Conservation (phyloP, 2,888 invertebrate species). For the Aspidiotus destructor region DNA sequence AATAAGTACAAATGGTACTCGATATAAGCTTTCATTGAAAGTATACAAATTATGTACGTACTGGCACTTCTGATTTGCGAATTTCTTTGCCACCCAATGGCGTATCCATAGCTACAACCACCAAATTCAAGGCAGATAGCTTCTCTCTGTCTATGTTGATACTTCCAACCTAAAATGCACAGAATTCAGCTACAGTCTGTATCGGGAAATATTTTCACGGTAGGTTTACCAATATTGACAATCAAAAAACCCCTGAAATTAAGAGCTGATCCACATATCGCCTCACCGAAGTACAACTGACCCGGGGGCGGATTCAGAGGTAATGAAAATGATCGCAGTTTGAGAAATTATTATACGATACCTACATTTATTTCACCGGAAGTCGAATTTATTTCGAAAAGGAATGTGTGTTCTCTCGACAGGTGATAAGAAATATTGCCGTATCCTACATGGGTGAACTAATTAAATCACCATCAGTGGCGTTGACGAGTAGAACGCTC, state of each 20-base stretch:
- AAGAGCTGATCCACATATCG: no score
- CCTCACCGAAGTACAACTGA: no score
- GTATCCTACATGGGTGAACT: constrained; percentile 53
- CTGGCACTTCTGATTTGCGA: constrained; percentile 50
- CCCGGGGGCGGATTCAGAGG: no score
- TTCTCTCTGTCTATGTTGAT: constrained; percentile 39
- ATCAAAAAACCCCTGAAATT: no score
- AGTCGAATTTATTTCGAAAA: constrained; percentile 60
- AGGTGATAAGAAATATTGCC: constrained; percentile 62
- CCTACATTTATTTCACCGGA: constrained; percentile 58
- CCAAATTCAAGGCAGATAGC: constrained; percentile 55
- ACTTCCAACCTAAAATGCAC: constrained; percentile 35
- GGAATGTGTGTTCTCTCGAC: constrained; percentile 60
- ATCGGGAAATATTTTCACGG: no score
- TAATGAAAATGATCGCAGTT: no score
- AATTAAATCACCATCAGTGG: constrained; percentile 59
- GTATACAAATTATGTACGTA: background rate
- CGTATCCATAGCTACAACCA: constrained; percentile 64
- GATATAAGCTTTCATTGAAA: no score
- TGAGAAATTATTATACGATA: background rate
- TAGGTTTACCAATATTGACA: no score
- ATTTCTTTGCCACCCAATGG: constrained; percentile 60
- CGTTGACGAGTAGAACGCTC: constrained; percentile 57
- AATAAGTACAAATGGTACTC: no score
- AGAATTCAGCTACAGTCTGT: no score